Evolutionary conservation across 2,797 vertebrate species (phyloP), one percentile per base, ranked within the genome.

Genomic region (Pangasius mekongensis): DNA sequence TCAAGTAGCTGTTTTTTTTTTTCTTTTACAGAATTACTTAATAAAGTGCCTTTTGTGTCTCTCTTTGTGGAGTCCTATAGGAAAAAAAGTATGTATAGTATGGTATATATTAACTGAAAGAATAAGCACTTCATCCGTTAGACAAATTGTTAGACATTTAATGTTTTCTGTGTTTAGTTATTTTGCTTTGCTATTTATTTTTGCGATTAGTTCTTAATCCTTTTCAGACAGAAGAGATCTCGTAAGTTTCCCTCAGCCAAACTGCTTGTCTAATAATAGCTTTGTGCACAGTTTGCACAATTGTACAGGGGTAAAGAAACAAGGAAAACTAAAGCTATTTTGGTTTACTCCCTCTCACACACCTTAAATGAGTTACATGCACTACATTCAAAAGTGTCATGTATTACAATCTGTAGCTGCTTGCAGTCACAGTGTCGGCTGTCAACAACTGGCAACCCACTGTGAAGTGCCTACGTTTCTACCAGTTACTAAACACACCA

Each of bases 301-400:
- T 93, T 94, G 94, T 93, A 78, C 36, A n/a, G 30, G 69, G 66
- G 94, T n/a, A 18, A 49, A 76, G 83, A 93, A 77, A 92, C 89
- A 92, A 89, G 91, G 90, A 91, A 78, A 87, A 88, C 90, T 87
- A 80, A 83, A 5, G 89, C 69, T 82, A 64, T 85, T 89, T 87
- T 83, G 88, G 89, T 82, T 81, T 83, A 84, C 80, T 89, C 89
- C 47, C 66, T 47, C 77, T 90, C 43, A 36, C 47, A 73, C 74
- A 64, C 66, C 64, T 92, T 93, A 91, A 84, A 91, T 92, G 94
- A 94, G 93, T 91, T 92, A 93, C 92, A 92, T 94, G 91, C 94
- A 96, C 95, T 97, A 99, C 97, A 99, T 99, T 99, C 97, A 98
- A 94, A 96, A 96, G 94, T 95, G 96, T 97, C 96, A 95, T 94